Evolutionary conservation across 2,888 invertebrate genomes (phyloP).

Genomic region (Oxyscelio sp.): DNA sequence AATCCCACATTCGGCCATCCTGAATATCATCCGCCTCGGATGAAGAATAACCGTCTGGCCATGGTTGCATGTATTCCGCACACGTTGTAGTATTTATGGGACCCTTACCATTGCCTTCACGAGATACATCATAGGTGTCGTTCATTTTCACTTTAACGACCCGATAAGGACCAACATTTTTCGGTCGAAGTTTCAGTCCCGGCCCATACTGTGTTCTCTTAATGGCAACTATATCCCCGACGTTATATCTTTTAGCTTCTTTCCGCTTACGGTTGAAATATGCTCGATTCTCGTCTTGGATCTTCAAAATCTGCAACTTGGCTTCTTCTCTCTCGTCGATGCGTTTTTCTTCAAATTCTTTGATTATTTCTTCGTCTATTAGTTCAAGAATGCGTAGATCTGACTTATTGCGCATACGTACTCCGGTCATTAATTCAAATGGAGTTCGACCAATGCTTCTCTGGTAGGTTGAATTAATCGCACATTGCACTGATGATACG

Average conservation of each 20-base stretch:
- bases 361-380: slow-evolving; percentile 10
- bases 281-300: slow-evolving; percentile 65
- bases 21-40: slow-evolving; percentile 1
- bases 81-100: neutral
- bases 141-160: slow-evolving; percentile 22
- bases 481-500: too few species aligned
- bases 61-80: slow-evolving; percentile 16
- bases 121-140: slow-evolving; percentile 46
- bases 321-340: slow-evolving; percentile 29
- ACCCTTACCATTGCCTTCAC: neutral
- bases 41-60: neutral
- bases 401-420: slow-evolving; percentile 30
- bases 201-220: slow-evolving; percentile 78
- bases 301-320: slow-evolving; percentile 50
- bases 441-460: slow-evolving; percentile 9
- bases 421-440: slow-evolving; percentile 6
- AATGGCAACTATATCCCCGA: slow-evolving; percentile 80
- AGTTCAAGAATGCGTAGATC: slow-evolving; percentile 13
- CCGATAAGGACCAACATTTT: slow-evolving; percentile 55
- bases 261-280: slow-evolving; percentile 51
- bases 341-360: slow-evolving; percentile 10
- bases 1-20: slow-evolving; percentile 3
- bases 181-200: slow-evolving; percentile 81
- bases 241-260: slow-evolving; percentile 18
- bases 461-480: too few species aligned